Conservation (phyloP, 2,113 vertebrate species). For the Anoplopoma fimbria region DNA sequence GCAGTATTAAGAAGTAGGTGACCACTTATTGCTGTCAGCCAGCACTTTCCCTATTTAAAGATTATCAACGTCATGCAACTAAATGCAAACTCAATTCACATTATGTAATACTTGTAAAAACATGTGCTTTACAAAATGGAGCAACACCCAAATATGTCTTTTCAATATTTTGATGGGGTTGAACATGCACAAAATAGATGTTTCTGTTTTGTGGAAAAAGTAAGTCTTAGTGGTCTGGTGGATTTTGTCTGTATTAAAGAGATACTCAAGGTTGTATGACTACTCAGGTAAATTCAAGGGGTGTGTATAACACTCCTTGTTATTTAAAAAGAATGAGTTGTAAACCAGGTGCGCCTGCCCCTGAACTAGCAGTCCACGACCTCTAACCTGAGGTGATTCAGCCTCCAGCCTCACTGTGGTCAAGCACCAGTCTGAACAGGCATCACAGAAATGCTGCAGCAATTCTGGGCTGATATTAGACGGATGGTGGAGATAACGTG, state of each 20-base stretch:
- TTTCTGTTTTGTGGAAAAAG: not conserved
- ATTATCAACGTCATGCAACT: not conserved
- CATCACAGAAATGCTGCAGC: slow-evolving; percentile 10
- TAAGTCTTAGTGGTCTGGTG: not conserved
- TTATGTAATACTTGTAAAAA: not conserved
- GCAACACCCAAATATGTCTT: not conserved
- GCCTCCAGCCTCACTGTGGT: slow-evolving; percentile 39
- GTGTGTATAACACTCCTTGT: not conserved
- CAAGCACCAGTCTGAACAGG: slow-evolving; percentile 51
- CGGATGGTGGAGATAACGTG: slow-evolving; percentile 56
- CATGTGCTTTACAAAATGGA: not conserved
- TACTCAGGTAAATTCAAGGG: not conserved
- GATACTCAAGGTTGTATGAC: not conserved
- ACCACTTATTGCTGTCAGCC: not conserved
- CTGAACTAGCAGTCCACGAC: slow-evolving; percentile 24
- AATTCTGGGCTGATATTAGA: slow-evolving; percentile 25
- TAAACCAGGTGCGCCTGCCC: not conserved
- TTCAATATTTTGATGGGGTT: not conserved
- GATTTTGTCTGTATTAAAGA: slow-evolving; percentile 3
- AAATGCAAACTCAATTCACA: not conserved
- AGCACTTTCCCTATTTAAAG: not conserved
- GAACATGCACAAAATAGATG: not conserved
- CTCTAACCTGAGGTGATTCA: slow-evolving; percentile 46
- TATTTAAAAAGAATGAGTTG: slow-evolving; percentile 21
- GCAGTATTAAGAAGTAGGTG: not conserved